Conservation (phyloP, 2,113 vertebrate species). For the Ailuropoda melanoleuca region DNA sequence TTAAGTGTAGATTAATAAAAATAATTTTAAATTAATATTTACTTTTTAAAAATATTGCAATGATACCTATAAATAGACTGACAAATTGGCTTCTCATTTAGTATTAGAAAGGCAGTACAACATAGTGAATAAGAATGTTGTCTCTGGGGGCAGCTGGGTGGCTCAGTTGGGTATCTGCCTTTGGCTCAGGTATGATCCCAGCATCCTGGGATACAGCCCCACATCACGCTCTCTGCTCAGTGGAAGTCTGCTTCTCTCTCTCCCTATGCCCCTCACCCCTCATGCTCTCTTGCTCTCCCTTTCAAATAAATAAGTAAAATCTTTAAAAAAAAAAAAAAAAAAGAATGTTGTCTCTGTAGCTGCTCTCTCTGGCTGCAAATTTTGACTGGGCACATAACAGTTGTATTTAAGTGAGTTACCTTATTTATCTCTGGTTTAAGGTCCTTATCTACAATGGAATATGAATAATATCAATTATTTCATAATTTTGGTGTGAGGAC, state of each 20-base stretch:
- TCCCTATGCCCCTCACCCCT: background rate
- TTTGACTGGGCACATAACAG: background rate
- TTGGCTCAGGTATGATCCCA: background rate
- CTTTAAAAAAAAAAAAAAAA: background rate
- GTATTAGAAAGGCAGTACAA: background rate
- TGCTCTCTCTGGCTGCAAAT: background rate
- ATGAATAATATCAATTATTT: background rate
- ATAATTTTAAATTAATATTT: background rate
- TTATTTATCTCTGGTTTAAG: background rate
- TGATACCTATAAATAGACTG: background rate
- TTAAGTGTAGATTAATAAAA: background rate
- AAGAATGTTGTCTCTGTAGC: background rate
- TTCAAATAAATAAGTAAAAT: background rate
- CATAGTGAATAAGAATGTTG: background rate
- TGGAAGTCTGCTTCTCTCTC: background rate
- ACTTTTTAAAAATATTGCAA: background rate
- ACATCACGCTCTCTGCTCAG: background rate
- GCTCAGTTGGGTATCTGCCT: background rate
- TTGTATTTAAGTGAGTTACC: background rate
- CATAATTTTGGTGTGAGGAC: background rate
- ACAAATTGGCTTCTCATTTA: background rate
- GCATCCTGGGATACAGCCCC: background rate
- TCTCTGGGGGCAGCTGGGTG: background rate
- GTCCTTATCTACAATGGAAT: background rate
- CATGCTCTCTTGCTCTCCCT: background rate